Conservation (phyloP, 2,113 vertebrate genomes). For the Ovis canadensis region DNA sequence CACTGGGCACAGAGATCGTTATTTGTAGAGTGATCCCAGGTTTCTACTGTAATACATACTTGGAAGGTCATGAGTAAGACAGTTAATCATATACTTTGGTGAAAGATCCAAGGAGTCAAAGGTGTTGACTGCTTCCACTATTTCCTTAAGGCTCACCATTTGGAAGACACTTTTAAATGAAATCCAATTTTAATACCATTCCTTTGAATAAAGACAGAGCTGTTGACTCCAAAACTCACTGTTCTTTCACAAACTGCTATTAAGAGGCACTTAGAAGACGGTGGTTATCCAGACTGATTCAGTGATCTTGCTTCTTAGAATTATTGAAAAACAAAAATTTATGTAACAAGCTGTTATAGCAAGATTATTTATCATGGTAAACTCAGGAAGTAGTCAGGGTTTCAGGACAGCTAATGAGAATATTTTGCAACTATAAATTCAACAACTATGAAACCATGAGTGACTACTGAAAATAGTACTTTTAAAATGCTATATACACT, state of each 20-base stretch:
- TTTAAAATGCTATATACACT: neutral
- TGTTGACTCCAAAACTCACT: neutral
- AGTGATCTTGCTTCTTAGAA: conserved; percentile 4
- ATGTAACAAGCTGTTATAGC: neutral
- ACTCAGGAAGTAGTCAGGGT: neutral
- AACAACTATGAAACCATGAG: neutral
- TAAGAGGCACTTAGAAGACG: neutral
- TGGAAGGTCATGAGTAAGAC: neutral
- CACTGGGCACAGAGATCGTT: neutral
- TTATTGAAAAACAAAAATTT: neutral
- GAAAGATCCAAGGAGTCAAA: neutral
- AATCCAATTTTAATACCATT: neutral
- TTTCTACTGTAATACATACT: neutral
- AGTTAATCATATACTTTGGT: neutral
- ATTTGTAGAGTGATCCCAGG: neutral
- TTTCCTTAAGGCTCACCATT: neutral
- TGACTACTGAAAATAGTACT: neutral
- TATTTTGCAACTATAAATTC: neutral
- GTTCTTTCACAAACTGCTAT: neutral
- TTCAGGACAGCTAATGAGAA: neutral
- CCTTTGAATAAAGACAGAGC: neutral
- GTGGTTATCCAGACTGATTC: neutral
- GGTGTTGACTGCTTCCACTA: neutral
- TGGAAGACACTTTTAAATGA: neutral
- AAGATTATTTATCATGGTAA: neutral